Evolutionary conservation across 92 coral and sea anemone species (phyloP).

Genomic region (Nematostella vectensis): DNA sequence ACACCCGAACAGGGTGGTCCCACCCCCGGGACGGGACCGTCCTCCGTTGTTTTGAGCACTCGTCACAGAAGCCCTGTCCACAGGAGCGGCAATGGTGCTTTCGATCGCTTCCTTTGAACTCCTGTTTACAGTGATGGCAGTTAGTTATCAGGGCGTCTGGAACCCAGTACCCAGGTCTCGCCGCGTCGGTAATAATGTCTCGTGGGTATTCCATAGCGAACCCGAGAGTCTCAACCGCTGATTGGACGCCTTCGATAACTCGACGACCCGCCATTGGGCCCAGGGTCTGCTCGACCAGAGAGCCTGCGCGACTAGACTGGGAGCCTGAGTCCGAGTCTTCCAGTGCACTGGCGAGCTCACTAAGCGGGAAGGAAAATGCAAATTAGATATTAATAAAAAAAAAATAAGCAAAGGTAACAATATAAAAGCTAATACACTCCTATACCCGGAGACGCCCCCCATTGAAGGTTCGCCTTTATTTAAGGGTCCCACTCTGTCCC

Average conservation of each 20-base stretch:
- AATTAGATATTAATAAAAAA: background rate
- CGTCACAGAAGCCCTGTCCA: conserved; percentile 90
- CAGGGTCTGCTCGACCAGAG: conserved; percentile 45
- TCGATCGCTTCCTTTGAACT: conserved; percentile 55
- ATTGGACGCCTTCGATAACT: conserved; percentile 86
- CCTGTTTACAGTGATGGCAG: conserved; percentile 64
- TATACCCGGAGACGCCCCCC: too few relatives aligned
- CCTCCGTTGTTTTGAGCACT: conserved; percentile 58
- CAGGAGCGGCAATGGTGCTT: conserved; percentile 98
- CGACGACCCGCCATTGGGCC: conserved; percentile 81
- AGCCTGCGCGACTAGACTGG: conserved; percentile 4
- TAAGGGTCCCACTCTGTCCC: background rate
- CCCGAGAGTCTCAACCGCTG: conserved; percentile 72
- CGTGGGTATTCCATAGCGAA: conserved; percentile 79
- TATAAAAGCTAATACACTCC: too few relatives aligned
- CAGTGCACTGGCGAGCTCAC: conserved; percentile 76
- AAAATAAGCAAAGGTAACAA: too few relatives aligned
- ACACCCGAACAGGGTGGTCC: conserved; percentile 97
- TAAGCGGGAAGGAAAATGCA: conserved; percentile 16
- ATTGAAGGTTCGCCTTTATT: too few relatives aligned
- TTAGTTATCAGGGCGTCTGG: conserved; percentile 75
- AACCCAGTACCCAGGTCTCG: conserved; percentile 96
- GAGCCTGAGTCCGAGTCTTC: conserved; percentile 39
- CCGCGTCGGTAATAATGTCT: conserved; percentile 85
- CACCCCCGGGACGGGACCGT: conserved; percentile 90